phyloP scores from a whole-genome alignment of 2,113 vertebrate species.

The Pangasianodon hypophthalmus region DNA sequence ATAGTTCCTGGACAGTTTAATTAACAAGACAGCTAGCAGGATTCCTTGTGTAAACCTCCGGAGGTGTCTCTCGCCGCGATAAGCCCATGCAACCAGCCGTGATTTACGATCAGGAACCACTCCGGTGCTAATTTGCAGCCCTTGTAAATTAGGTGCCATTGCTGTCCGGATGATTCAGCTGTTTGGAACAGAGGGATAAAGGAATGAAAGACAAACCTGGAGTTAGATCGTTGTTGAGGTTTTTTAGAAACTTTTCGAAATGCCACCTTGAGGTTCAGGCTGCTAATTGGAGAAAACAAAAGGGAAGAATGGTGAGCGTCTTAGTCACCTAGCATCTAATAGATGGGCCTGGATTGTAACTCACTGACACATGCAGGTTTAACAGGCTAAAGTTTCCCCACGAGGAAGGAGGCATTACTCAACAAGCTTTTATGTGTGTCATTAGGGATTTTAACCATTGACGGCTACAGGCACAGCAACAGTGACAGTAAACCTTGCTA shows the following conservation, averaged over 20 bases:
- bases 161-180: conserved; percentile 24
- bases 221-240: neutral
- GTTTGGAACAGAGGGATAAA: neutral
- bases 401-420: neutral
- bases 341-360: neutral
- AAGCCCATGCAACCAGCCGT: conserved; percentile 26
- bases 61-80: conserved; percentile 37
- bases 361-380: neutral
- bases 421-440: neutral
- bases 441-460: neutral
- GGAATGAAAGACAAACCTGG: neutral
- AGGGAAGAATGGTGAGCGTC: neutral
- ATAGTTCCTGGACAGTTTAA: conserved; percentile 46
- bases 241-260: conserved; percentile 13
- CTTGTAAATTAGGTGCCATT: conserved; percentile 24
- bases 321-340: neutral
- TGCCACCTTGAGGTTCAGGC: conserved; percentile 4
- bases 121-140: conserved; percentile 35
- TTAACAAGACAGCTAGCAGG: conserved; percentile 46
- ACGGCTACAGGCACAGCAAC: neutral
- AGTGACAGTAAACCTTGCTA: neutral
- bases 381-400: neutral
- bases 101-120: conserved; percentile 25
- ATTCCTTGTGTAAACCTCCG: conserved; percentile 40
- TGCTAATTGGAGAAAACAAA: conserved; percentile 24